These are phyloP conservation scores for Stomorhina lunata DNA, from an alignment of 2,888 invertebrate species.

Conservation along the genomic window DNA sequence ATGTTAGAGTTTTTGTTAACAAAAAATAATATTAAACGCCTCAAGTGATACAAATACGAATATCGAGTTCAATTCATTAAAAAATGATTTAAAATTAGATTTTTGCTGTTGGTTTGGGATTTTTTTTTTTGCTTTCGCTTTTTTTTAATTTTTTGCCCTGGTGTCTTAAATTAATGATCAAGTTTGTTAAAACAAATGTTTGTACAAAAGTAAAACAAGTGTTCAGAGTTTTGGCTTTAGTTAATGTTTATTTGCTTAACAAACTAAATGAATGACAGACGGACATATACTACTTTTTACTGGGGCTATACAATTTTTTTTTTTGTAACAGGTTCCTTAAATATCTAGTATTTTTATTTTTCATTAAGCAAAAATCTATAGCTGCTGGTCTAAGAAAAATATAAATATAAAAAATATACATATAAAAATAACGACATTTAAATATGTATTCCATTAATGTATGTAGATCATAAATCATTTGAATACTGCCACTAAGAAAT, in stretches of 20 bases:
- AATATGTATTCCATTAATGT: constrained; percentile 50
- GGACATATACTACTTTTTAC: neutral
- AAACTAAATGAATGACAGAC: no score
- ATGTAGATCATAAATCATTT: constrained; percentile 58
- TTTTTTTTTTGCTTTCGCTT: neutral
- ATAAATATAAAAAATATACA: neutral
- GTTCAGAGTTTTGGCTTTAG: constrained; percentile 28
- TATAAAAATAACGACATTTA: constrained; percentile 39
- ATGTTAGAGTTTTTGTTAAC: constrained; percentile 39
- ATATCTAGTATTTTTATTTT: neutral
- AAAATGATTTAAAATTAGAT: constrained; percentile 43
- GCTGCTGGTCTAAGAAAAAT: constrained; percentile 54
- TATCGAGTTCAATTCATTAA: constrained; percentile 47
- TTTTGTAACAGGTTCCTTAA: constrained; percentile 42
- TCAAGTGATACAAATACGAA: constrained; percentile 46
- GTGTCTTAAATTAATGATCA: constrained; percentile 44
- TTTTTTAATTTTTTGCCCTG: neutral
- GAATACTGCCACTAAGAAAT: neutral
- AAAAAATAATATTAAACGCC: constrained; percentile 40
- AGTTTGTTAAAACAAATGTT: constrained; percentile 54
- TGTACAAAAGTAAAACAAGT: constrained; percentile 45
- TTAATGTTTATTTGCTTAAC: constrained; percentile 12
- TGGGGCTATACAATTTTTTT: neutral
- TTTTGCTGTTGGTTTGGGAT: no score
- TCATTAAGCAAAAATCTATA: constrained; percentile 2